phyloP scores from a whole-genome alignment of 2,797 vertebrate species.

The Momotus momota region DNA sequence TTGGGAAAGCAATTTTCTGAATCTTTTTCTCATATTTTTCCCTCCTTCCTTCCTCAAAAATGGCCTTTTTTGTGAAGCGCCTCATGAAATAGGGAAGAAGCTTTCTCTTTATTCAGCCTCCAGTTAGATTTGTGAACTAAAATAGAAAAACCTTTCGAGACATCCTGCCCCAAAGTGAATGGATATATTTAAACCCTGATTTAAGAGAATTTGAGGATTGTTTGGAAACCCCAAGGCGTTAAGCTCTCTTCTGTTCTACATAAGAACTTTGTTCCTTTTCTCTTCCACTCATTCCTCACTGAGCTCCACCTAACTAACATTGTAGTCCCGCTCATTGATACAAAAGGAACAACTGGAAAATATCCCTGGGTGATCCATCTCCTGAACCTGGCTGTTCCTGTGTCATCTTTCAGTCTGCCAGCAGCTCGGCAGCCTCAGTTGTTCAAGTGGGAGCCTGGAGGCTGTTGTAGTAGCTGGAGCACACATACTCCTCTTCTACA shows the following conservation, averaged over 20 bases:
- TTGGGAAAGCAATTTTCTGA: neutral
- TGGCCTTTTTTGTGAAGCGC: neutral
- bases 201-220: neutral
- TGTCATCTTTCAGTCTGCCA: neutral
- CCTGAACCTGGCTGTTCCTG: neutral
- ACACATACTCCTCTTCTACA: neutral
- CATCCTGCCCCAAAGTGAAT: neutral
- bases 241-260: neutral
- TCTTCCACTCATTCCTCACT: neutral
- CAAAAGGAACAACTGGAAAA: neutral
- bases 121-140: neutral
- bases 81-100: neutral
- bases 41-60: neutral
- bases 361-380: neutral
- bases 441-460: neutral
- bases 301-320: neutral
- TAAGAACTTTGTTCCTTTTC: neutral
- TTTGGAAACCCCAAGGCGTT: neutral
- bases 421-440: accelerated
- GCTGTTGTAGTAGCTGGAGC: neutral
- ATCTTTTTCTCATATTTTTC: neutral
- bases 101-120: neutral
- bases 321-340: neutral
- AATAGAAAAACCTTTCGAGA: neutral
- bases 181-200: neutral